phyloP scores from a whole-genome alignment of 2,797 vertebrate genomes.

The Florisuga fusca region DNA sequence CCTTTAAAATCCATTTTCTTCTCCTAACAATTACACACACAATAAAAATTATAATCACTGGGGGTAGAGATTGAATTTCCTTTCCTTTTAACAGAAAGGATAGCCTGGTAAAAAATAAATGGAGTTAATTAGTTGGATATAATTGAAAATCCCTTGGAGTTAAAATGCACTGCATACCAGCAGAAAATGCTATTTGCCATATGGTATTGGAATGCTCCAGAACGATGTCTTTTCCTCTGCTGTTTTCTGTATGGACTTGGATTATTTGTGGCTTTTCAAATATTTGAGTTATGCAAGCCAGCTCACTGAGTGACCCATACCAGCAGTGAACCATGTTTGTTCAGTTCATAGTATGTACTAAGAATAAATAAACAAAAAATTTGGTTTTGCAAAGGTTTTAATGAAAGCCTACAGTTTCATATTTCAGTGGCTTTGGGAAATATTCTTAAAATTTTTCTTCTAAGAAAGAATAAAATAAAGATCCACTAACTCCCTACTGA shows the following conservation, averaged over 20 bases:
- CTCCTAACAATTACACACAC: background rate
- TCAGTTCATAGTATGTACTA: background rate
- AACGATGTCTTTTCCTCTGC: conserved; percentile 5
- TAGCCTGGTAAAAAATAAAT: conserved; percentile 25
- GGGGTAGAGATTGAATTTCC: conserved; percentile 23
- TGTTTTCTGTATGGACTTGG: conserved; percentile 57
- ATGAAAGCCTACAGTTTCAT: conserved; percentile 22
- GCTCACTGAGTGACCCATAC: conserved; percentile 32
- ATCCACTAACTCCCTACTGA: background rate
- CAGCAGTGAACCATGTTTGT: conserved; percentile 12
- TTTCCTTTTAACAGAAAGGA: conserved; percentile 50
- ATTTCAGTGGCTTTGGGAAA: conserved; percentile 47
- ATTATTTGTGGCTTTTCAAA: conserved; percentile 57
- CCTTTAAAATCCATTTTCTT: conserved; percentile 13
- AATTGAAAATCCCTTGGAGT: conserved; percentile 62
- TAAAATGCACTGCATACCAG: conserved; percentile 33
- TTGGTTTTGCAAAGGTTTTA: conserved; percentile 32
- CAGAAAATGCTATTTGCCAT: conserved; percentile 64
- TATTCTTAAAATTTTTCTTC: background rate
- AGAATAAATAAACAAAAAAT: background rate
- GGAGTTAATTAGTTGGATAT: conserved; percentile 62
- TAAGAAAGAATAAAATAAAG: background rate
- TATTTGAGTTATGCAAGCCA: conserved; percentile 60
- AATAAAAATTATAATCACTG: conserved; percentile 46
- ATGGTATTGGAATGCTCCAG: conserved; percentile 49